phyloP scores from a whole-genome alignment of 2,113 vertebrate species.

The Dasyurus viverrinus region DNA sequence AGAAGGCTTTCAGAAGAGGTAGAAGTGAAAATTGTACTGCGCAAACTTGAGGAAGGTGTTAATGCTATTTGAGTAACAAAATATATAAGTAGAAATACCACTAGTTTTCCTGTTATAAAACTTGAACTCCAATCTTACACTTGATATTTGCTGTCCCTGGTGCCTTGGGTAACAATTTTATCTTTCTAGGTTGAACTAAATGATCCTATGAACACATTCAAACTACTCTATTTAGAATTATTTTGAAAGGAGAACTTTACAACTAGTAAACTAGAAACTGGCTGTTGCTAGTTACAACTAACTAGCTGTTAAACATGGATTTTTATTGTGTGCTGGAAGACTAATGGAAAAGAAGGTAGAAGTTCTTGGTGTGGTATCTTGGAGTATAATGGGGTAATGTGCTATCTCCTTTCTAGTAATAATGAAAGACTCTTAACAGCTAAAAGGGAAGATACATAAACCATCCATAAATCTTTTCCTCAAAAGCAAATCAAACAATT shows the following conservation, averaged over 20 bases:
- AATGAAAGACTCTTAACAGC: background rate
- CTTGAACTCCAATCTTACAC: background rate
- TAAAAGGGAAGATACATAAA: background rate
- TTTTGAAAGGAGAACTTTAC: background rate
- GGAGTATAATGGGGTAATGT: background rate
- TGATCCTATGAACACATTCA: background rate
- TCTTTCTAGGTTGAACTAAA: background rate
- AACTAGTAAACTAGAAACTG: background rate
- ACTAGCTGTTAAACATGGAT: background rate
- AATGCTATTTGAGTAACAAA: background rate
- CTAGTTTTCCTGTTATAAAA: background rate
- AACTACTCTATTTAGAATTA: background rate
- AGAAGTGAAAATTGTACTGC: background rate
- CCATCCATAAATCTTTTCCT: background rate
- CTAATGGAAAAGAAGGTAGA: background rate
- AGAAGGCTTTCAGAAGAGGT: background rate
- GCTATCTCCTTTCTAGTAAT: background rate
- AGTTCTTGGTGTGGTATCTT: rapidly evolving
- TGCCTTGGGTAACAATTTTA: background rate
- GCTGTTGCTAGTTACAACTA: too few relatives aligned
- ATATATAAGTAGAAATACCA: background rate
- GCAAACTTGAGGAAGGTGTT: background rate
- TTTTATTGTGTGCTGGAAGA: background rate
- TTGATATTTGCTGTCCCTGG: background rate
- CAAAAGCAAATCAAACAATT: background rate